Evolutionary conservation across 2,797 vertebrate species (phyloP), one percentile per base, ranked within the genome.

Genomic region (Scomberomorus guttatus): DNA sequence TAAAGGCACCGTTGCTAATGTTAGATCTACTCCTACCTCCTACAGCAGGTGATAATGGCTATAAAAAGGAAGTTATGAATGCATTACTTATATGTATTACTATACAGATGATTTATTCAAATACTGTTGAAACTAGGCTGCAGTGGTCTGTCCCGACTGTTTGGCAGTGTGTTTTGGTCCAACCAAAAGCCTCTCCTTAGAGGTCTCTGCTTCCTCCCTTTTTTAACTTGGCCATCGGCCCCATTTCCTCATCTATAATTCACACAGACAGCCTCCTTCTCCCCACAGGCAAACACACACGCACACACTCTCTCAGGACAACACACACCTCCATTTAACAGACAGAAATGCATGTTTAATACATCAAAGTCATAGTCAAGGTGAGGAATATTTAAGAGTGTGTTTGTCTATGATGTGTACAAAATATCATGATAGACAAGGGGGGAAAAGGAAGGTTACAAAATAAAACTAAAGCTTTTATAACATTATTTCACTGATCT

Each of bases 171-270:
- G 50, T 78, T 54, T n/a, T 13, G 39, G 57, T 72, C 64, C 44
- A 48, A 73, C 27, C 32, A 54, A 55, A 50, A 54, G 46, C 20
- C 34, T 79, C 76, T 84, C 54, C 76, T 81, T 64, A 59, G 50
- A 84, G 71, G 66, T 59, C 83, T 77, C 64, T 10, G 42, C 59
- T 81, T 75, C 81, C 59, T 84, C 42, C 50, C 70, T 69, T 78
- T 78, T 42, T 86, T 50, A 77, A 86, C 60, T 77, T 67, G 55
- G 79, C 73, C 25, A 7, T 61, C 72, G 17, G 60, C 66, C 58
- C 67, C 61, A 9, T 32, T 79, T 80, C 80, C 75, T 90, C 90
- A 88, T 87, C 84, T 75, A 91, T 90, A 90, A 90, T 87, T 90
- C 84, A 92, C 77, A 72, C 24, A 51, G 80, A 82, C 82, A 82